phyloP scores from a whole-genome alignment of 92 coral and sea anemone species.

The Phenganax marumi region DNA sequence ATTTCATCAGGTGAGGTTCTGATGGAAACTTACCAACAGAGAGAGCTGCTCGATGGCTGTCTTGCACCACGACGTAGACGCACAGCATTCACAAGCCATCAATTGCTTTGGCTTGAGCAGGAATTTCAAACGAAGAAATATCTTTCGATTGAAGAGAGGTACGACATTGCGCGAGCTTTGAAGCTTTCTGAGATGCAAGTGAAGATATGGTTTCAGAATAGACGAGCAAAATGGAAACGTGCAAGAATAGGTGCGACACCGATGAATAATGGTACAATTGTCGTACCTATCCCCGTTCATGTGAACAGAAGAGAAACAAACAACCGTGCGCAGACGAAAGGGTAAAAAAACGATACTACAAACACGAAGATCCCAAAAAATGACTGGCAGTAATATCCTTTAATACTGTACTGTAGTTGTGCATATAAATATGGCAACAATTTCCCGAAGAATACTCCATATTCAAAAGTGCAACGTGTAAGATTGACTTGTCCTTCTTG shows the following conservation, averaged over 20 bases:
- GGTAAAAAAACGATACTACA: no score
- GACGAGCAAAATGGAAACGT: conserved; percentile 20
- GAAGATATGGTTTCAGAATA: conserved; percentile 18
- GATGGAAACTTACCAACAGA: background rate
- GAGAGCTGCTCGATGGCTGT: background rate
- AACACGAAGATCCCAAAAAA: no score
- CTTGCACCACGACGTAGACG: background rate
- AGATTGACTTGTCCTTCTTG: no score
- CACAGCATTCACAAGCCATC: conserved; percentile 3
- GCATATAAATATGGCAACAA: no score
- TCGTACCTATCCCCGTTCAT: background rate
- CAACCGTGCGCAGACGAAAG: background rate
- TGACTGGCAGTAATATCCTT: no score
- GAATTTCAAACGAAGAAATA: conserved; percentile 14
- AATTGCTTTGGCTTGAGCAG: background rate
- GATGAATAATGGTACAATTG: background rate
- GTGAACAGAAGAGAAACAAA: background rate
- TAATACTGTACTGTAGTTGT: no score
- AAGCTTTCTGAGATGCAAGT: conserved; percentile 16
- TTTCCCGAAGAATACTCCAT: no score
- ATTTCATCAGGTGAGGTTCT: background rate
- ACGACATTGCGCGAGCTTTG: background rate
- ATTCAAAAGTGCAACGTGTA: no score
- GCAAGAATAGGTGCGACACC: background rate
- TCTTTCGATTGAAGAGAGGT: conserved; percentile 4